A percentile compares a stretch with the other conserved stretches of the same genome.
phyloP scores from a whole-genome alignment of 2,888 invertebrate genomes.

The Ethmia dodecea region DNA sequence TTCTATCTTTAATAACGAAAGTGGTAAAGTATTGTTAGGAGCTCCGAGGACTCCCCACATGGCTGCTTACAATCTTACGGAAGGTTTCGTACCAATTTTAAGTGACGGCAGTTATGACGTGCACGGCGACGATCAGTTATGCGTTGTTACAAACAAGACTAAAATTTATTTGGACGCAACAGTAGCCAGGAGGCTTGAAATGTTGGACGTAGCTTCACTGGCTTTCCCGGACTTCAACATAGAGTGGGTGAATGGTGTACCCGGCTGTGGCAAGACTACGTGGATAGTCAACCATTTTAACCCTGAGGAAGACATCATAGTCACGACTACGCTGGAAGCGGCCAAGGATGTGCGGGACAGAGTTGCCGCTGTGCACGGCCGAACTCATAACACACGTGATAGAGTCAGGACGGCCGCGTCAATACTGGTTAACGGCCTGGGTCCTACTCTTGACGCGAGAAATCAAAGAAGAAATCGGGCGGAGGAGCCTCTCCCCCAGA shows the following conservation, averaged over 20 bases:
- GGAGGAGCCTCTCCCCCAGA: too few species aligned
- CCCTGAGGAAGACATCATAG: slow-evolving; percentile 4
- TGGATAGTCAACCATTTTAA: slow-evolving; percentile 12
- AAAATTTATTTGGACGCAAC: background rate
- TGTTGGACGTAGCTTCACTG: background rate
- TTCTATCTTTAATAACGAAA: too few species aligned
- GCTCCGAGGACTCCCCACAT: too few species aligned
- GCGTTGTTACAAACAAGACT: background rate
- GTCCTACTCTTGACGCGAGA: too few species aligned
- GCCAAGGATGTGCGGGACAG: slow-evolving; percentile 9
- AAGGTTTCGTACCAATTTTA: background rate
- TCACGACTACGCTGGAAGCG: slow-evolving; percentile 12
- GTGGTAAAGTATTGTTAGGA: too few species aligned
- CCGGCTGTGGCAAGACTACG: slow-evolving; percentile 13
- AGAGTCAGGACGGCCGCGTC: slow-evolving; percentile 1
- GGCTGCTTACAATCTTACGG: too few species aligned
- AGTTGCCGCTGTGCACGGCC: too few species aligned
- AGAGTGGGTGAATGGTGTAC: slow-evolving; percentile 12
- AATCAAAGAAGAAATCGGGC: too few species aligned
- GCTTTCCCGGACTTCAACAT: background rate
- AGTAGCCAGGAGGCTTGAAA: background rate
- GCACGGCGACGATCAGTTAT: background rate
- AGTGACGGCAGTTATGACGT: background rate
- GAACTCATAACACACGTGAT: too few species aligned
- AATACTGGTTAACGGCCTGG: background rate